Percentiles rank a stretch among this genome's conserved stretches.
phyloP scores from a whole-genome alignment of 2,888 invertebrate genomes.

The Sinopyrophorus schimmeli region DNA sequence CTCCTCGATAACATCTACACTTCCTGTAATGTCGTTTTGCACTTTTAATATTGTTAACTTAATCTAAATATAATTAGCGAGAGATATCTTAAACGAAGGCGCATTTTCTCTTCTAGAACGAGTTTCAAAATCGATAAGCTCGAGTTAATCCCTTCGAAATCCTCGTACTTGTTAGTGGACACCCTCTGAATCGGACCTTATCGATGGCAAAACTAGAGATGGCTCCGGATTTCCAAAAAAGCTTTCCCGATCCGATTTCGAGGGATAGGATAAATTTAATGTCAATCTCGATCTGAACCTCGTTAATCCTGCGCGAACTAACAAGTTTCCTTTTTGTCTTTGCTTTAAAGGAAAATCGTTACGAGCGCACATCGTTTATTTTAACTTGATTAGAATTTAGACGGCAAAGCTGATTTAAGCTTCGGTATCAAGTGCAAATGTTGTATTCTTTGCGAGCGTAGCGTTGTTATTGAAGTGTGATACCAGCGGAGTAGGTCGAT shows the following conservation, averaged over 20 bases:
- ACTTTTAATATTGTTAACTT: slow-evolving; percentile 19
- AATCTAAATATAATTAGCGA: slow-evolving; percentile 20
- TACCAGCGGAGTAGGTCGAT: slow-evolving; percentile 46
- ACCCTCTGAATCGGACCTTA: slow-evolving; percentile 24
- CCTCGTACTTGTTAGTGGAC: slow-evolving; percentile 42
- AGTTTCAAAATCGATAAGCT: slow-evolving; percentile 41
- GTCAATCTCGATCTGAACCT: slow-evolving; percentile 41
- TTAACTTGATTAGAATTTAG: slow-evolving; percentile 24
- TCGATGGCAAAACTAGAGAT: slow-evolving; percentile 20
- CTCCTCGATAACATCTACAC: slow-evolving; percentile 30
- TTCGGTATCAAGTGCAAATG: slow-evolving; percentile 52
- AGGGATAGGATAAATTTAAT: slow-evolving; percentile 45
- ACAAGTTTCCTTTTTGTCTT: slow-evolving; percentile 3
- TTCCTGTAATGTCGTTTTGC: slow-evolving; percentile 28
- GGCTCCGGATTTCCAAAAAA: slow-evolving; percentile 8
- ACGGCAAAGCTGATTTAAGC: slow-evolving; percentile 33
- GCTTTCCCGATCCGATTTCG: slow-evolving; percentile 42
- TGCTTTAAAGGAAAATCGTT: not conserved
- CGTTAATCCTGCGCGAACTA: slow-evolving; percentile 3
- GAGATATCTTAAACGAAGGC: too few species aligned
- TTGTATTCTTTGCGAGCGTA: slow-evolving; percentile 43
- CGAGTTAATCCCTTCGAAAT: slow-evolving; percentile 40
- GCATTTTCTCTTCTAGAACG: slow-evolving; percentile 6
- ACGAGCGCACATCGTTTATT: not conserved
- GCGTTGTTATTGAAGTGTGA: slow-evolving; percentile 45